Base-by-base conservation (phyloP, 2,888 invertebrate species). In the Cheilosia vulpina region DNA sequence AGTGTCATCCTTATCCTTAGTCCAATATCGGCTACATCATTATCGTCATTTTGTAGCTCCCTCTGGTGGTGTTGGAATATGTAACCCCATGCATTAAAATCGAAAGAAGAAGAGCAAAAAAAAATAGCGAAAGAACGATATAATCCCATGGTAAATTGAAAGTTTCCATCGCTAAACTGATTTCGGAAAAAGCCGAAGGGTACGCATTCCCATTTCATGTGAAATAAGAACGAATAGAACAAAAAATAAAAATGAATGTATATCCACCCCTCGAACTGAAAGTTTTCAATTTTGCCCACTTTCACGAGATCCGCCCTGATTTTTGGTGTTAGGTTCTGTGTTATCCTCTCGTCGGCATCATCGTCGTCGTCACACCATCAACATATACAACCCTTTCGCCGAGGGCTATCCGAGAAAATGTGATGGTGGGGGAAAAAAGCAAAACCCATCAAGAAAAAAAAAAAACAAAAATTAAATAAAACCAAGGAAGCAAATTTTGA, bases 91-190 rank as follows among this genome's bases (percentile, higher is more conserved):
- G 53, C 65, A 60, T 52, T 41, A 55, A 52, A 66, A 52, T 27
- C n/a, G 27, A 69, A 4, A 50, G 41, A 55, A 41, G 62, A 19
- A 27, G n/a, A 27, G 47, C 55, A 63, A 53, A 27, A 69, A 31
- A 50, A 21, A 58, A 53, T n/a, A n/a, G 62, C 38, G n/a, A 15
- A 58, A 66, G 45, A 62, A 80, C 75, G 80, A 80, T 76, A 75
- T 79, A 80, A 84, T 84, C 80, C 80, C 69, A 80, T 84, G 84
- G 84, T 84, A 84, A 84, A 84, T 84, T 84, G 84, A 84, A 84
- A 84, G 80, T 80, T 80, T 84, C 60, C 84, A 80, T 84, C 84
- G 75, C 80, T 84, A 84, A 80, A 84, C 80, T 75, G 75, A 80
- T 80, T 80, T 79, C 27, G 53, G 66, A 50, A 63, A 55, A 69